Evolutionary conservation across 2,113 vertebrate species (phyloP), one percentile per base, ranked within the genome.

Genomic region (Cryptoleucopteryx plumbea): DNA sequence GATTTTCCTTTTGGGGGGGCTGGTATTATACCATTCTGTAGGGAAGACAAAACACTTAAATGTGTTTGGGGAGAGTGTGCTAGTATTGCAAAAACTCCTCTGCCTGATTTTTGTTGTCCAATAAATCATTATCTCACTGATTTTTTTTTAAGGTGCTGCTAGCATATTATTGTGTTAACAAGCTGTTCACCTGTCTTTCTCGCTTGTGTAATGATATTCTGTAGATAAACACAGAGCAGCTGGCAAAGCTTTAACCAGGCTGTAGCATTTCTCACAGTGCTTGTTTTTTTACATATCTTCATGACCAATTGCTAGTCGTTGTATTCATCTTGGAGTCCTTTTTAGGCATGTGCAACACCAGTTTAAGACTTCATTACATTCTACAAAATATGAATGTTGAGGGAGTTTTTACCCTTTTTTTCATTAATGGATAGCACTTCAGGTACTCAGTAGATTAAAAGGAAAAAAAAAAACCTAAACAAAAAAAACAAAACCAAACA

Each of bases 201-300:
- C 11, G 32, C 38, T 81, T 94, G 29, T 89, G 63, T 89, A 50
- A 92, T 62, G 65, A 61, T 82, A 67, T 63, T 82, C 70, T 84
- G 38, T 72, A 87, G 73, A 82, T 93, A 96, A 95, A 94, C 55
- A 93, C 83, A 59, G 91, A 94, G 81, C 89, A 94, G 65, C 65
- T 96, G 95, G 73, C 58, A 87, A 82, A 78, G 63, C 75, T 84
- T 93, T 77, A 81, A 62, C 36, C 48, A 42, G 45, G 18, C 86
- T 89, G 80, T 83, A 71, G 68, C 22, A 74, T 96, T 95, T 82
- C 61, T 82, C 23, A 58, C 19, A 47, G 19, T 29, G 29, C 14
- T 86, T 80, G 26, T 34, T 68, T 93, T 93, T 79, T 50, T 31
- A 27, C 1, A 0, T 50, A 14, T 83, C 34, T 56, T 83, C 2